Evolutionary conservation across 2,113 vertebrate genomes (phyloP).

Genomic region (Bettongia penicillata): DNA sequence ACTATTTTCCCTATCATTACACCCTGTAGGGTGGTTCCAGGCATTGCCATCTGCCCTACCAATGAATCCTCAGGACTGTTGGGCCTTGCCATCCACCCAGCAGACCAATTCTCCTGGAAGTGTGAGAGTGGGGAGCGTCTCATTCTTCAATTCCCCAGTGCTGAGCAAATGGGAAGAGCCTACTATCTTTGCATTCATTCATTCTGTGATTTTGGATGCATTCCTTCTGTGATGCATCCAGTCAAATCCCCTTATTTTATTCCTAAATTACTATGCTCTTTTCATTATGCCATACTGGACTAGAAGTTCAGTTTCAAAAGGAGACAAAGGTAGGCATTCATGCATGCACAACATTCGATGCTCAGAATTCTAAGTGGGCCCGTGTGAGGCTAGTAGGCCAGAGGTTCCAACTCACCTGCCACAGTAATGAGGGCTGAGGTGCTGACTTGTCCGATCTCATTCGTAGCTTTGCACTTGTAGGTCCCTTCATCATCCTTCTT

Average conservation of each 20-base stretch:
- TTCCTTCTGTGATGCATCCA: not conserved
- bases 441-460: constrained; percentile 86
- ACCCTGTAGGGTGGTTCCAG: not conserved
- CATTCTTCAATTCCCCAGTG: not conserved
- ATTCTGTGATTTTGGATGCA: not conserved
- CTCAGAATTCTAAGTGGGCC: not conserved
- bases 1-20: not conserved
- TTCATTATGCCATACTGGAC: not conserved
- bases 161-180: not conserved
- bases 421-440: constrained; percentile 89
- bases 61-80: not conserved
- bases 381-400: not conserved
- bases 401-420: constrained; percentile 84
- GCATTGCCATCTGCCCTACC: not conserved
- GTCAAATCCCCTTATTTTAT: not conserved
- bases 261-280: not conserved
- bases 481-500: constrained; percentile 94
- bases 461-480: constrained; percentile 90
- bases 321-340: not conserved
- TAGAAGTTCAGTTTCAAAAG: not conserved
- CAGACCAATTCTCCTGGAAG: not conserved
- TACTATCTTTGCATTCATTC: not conserved
- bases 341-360: not conserved
- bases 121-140: not conserved
- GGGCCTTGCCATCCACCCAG: not conserved